Conservation (phyloP, 1,140 invertebrate species). For the Glomeris maerens region DNA sequence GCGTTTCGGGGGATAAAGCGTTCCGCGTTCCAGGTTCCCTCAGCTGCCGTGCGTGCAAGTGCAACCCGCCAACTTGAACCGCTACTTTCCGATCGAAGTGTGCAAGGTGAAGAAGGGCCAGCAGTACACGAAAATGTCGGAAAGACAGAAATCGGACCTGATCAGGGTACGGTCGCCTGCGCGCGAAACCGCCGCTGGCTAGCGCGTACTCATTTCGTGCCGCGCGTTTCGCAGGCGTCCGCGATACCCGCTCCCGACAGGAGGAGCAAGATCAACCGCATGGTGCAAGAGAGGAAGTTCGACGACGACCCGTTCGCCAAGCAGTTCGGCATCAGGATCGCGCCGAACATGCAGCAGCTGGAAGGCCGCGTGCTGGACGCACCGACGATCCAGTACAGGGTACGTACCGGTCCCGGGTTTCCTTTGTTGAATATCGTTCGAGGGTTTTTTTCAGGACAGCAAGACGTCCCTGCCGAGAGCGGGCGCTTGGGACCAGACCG, state of each 20-base stretch:
- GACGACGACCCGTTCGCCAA: no score
- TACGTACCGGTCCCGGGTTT: no score
- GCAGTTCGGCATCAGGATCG: no score
- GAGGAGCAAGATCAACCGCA: background rate
- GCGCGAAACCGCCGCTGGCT: background rate
- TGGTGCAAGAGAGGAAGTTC: no score
- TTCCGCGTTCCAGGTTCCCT: background rate
- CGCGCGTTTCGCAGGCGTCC: background rate
- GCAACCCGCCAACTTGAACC: conserved; percentile 3
- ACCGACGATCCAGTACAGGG: no score
- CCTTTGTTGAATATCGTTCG: no score
- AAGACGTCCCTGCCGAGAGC: no score
- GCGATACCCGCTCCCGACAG: conserved; percentile 1
- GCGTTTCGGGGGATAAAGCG: background rate
- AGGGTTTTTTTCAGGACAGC: no score
- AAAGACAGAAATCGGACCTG: background rate
- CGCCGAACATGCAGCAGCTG: no score
- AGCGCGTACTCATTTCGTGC: background rate
- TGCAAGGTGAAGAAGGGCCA: conserved; percentile 3
- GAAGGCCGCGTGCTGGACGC: no score
- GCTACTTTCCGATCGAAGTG: conserved; percentile 10
- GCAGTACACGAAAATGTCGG: conserved; percentile 5
- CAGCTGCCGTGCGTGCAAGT: conserved; percentile 8
- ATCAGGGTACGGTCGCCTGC: no score
- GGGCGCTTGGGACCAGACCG: no score